Evolutionary conservation across 2,797 vertebrate genomes (phyloP).

Genomic region (Characodon lateralis): DNA sequence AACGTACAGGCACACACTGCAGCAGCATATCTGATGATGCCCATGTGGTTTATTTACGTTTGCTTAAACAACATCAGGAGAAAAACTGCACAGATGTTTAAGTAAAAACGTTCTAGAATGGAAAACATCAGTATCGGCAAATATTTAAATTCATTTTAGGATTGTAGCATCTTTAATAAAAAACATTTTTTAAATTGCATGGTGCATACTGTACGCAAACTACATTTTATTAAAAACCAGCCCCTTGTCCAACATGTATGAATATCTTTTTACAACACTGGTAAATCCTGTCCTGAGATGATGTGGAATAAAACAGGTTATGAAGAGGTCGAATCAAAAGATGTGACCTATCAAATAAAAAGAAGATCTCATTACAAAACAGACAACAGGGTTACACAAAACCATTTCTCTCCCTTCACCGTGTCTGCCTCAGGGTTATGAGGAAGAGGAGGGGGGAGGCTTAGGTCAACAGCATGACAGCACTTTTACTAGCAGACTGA

Average conservation of each 20-base stretch:
- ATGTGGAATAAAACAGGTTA: slow-evolving; percentile 5
- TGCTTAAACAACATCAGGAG: not conserved
- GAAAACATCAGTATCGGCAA: not conserved
- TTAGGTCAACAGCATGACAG: slow-evolving; percentile 75
- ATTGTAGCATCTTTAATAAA: not conserved
- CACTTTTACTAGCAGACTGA: slow-evolving; percentile 74
- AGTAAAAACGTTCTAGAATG: not conserved
- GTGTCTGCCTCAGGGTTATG: slow-evolving; percentile 40
- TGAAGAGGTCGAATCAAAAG: slow-evolving; percentile 52
- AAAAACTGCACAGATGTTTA: not conserved
- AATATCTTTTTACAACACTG: not conserved
- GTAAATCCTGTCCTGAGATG: slow-evolving; percentile 6
- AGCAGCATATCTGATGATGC: no score
- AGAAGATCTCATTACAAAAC: slow-evolving; percentile 64
- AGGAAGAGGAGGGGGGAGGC: slow-evolving; percentile 61
- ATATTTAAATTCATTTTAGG: not conserved
- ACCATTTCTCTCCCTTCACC: slow-evolving; percentile 38
- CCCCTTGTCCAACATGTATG: not conserved
- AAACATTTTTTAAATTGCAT: not conserved
- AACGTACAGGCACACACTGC: no score
- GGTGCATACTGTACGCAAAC: not conserved
- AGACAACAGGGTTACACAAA: slow-evolving; percentile 50
- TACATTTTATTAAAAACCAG: not conserved
- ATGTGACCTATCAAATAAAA: slow-evolving; percentile 43
- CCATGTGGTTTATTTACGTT: not conserved